Evolutionary conservation across 2,113 vertebrate genomes (phyloP).

Genomic region (Todiramphus saurophagus): DNA sequence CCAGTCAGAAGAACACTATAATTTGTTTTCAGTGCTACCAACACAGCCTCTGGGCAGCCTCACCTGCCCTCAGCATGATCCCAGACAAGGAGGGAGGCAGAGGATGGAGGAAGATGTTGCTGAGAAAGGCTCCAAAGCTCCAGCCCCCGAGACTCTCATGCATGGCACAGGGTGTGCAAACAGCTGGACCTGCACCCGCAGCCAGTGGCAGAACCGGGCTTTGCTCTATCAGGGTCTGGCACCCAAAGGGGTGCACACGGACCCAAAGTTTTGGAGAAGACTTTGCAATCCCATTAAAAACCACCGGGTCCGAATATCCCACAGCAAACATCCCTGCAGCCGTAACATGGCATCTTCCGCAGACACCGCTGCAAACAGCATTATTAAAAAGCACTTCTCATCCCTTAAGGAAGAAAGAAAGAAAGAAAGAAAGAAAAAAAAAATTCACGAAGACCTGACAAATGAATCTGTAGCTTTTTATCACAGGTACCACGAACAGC

Average conservation of each 20-base stretch:
- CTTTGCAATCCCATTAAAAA: neutral
- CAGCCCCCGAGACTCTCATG: neutral
- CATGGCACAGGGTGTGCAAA: rapidly evolving
- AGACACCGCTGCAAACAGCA: neutral
- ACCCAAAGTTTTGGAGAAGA: neutral
- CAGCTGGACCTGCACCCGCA: neutral
- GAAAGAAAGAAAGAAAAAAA: neutral
- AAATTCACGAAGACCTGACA: neutral
- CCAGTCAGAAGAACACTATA: neutral
- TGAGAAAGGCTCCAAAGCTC: neutral
- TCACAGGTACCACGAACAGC: neutral
- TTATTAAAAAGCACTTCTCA: neutral
- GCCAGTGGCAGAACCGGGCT: neutral
- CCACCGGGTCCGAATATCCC: neutral
- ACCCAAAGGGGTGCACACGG: neutral
- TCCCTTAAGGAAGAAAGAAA: neutral
- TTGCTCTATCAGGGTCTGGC: neutral
- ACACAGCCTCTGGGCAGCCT: neutral
- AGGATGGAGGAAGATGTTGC: neutral
- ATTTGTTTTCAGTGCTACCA: neutral
- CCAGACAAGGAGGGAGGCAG: neutral
- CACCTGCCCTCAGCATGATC: rapidly evolving
- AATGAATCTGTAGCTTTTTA: neutral
- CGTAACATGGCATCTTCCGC: neutral
- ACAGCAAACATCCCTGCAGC: neutral